These are phyloP conservation scores for Drosophila helvetica DNA, from an alignment of 2,888 invertebrate genomes.

Conservation along the genomic window DNA sequence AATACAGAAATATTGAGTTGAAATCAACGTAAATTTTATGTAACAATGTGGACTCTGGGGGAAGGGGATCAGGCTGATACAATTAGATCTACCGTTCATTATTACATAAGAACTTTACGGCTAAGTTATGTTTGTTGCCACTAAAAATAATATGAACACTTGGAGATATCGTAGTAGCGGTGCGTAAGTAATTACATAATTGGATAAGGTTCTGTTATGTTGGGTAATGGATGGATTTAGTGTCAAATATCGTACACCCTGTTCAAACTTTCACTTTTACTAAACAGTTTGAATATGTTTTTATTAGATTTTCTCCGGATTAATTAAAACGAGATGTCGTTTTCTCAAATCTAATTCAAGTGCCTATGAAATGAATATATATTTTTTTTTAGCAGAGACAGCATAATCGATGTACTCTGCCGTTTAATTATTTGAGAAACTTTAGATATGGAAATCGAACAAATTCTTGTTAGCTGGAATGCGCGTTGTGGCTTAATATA, in stretches of 20 bases:
- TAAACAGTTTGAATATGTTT: not conserved
- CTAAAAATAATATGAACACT: not conserved
- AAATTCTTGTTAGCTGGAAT: not conserved
- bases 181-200: not conserved
- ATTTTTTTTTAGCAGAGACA: too few relatives aligned
- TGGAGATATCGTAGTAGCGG: not conserved
- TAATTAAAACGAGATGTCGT: too few relatives aligned
- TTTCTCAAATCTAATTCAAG: too few relatives aligned
- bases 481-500: too few relatives aligned
- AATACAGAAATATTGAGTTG: not conserved
- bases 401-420: too few relatives aligned
- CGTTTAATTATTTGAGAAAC: too few relatives aligned
- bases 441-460: too few relatives aligned
- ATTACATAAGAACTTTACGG: not conserved
- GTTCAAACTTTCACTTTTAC: not conserved
- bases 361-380: too few relatives aligned
- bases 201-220: not conserved
- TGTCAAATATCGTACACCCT: not conserved
- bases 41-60: not conserved
- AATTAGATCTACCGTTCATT: not conserved
- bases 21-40: not conserved
- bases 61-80: not conserved
- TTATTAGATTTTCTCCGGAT: not conserved
- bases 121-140: slow-evolving; percentile 1
- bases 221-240: not conserved